Base-by-base conservation (phyloP, 2,113 vertebrate species). In the Vidua macroura region DNA sequence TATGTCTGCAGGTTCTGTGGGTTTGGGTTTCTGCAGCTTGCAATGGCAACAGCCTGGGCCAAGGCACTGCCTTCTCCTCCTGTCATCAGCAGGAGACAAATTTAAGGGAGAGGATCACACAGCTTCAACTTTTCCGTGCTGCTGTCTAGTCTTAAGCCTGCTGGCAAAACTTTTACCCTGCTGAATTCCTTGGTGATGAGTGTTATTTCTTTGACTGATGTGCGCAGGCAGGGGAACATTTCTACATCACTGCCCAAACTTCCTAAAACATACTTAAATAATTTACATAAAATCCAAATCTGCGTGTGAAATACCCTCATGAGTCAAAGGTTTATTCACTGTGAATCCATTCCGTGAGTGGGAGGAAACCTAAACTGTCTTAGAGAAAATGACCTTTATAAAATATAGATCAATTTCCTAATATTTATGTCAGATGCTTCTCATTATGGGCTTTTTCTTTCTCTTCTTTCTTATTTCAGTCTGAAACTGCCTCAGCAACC, bases 271-370 rank as follows among this genome's bases (percentile, higher is more conserved):
- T 33, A 23, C 77, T 93, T 95, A 69, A 96, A 91, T 96, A 90
- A 95, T 96, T 95, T 92, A 95, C 91, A 81, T 95, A 86, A 96
- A 94, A 94, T 74, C 83, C 73, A 88, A 92, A 93, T 94, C 82
- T 90, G 68, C 79, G 37, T 95, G 92, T 93, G 92, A 96, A 96
- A 94, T 93, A 68, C 17, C 75, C 88, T 77, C 88, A 37, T 72
- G 88, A 95, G 80, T 90, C 84, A 35, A 87, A 67, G 64, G 51
- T 79, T 91, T 82, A 59, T 93, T 93, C 74, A 8, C 78, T 86
- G 82, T 27, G 80, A 88, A 96, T 92, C 88, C 68, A 74, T 90
- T 91, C 63, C 5, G 9, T 24, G 79, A 86, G 88, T 86, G 76
- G 90, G 76, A 96, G 88, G 94, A 96, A 94, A 81, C 60, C 92